These are phyloP conservation scores for Ceyx melanurus DNA, from an alignment of 2,113 vertebrate species.

Conservation along the genomic window DNA sequence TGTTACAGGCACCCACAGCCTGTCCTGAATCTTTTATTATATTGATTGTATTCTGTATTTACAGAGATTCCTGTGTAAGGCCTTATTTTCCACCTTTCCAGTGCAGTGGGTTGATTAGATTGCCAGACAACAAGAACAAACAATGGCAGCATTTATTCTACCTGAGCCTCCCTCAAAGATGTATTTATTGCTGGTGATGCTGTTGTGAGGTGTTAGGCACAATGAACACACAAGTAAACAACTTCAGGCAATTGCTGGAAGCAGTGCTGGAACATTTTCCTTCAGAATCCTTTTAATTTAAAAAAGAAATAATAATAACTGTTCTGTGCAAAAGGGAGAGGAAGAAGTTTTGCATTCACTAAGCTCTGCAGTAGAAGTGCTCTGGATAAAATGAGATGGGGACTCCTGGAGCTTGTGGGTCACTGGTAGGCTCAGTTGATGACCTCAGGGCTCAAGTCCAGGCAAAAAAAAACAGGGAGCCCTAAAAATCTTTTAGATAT, in stretches of 20 bases:
- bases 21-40: conserved; percentile 18
- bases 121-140: neutral
- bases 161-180: neutral
- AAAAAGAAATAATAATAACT: too few species aligned
- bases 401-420: neutral
- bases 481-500: neutral
- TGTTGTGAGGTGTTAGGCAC: neutral
- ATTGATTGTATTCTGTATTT: conserved; percentile 40
- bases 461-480: neutral
- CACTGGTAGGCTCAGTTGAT: neutral
- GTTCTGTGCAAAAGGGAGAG: neutral
- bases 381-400: neutral
- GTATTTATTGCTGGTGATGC: neutral
- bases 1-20: neutral
- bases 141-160: conserved; percentile 11
- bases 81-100: conserved; percentile 22
- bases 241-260: neutral
- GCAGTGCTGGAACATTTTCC: neutral
- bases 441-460: neutral
- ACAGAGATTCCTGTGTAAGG: neutral
- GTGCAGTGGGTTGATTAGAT: neutral
- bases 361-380: neutral
- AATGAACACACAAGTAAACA: neutral
- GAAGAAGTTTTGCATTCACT: neutral
- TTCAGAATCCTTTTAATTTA: neutral